phyloP scores from a whole-genome alignment of 2,888 invertebrate species.

The Andrena trimmerana region DNA sequence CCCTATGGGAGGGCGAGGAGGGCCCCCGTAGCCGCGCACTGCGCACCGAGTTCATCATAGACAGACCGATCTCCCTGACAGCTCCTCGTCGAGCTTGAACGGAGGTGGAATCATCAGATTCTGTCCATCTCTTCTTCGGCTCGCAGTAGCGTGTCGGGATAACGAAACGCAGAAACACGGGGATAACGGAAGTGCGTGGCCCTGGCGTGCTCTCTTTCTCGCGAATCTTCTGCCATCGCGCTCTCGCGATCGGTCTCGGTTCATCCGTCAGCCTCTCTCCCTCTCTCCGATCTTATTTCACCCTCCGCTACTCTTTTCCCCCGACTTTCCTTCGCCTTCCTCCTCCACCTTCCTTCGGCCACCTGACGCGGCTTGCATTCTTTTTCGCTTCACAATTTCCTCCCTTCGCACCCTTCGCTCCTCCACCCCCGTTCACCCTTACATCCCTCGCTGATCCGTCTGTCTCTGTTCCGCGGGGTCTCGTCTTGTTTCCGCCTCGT shows the following conservation, averaged over 20 bases:
- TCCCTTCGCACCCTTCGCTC: constrained; percentile 8
- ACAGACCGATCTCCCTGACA: constrained; percentile 81
- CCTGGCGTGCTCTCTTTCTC: constrained; percentile 41
- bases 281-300: constrained; percentile 26
- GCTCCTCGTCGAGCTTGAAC: constrained; percentile 74
- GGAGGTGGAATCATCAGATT: constrained; percentile 74
- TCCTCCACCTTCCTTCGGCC: not conserved
- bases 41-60: constrained; percentile 83
- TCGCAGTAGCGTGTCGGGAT: constrained; percentile 61
- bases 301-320: constrained; percentile 36
- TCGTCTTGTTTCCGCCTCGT: not conserved
- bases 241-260: constrained; percentile 27
- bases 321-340: constrained; percentile 10
- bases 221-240: constrained; percentile 46
- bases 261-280: constrained; percentile 17
- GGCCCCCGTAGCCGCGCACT: constrained; percentile 78
- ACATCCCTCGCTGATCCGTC: not conserved
- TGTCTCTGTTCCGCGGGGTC: not conserved
- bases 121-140: constrained; percentile 69
- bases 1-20: constrained; percentile 78
- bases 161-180: constrained; percentile 42
- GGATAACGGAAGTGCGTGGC: constrained; percentile 63
- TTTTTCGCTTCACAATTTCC: not conserved
- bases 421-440: not conserved
- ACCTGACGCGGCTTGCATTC: not conserved